phyloP scores from a whole-genome alignment of 1,140 invertebrate species.

The Drosophila sturtevanti region DNA sequence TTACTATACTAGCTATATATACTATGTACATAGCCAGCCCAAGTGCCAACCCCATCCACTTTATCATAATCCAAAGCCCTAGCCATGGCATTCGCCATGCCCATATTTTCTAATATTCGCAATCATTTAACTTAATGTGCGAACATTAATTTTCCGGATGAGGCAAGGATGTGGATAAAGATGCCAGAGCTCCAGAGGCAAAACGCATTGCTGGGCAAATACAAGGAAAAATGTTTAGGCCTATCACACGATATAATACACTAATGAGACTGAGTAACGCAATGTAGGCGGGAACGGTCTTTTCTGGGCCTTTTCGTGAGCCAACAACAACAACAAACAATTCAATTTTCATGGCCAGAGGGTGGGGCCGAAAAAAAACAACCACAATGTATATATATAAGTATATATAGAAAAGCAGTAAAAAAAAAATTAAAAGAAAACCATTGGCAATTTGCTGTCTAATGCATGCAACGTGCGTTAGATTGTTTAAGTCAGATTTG shows the following conservation, averaged over 20 bases:
- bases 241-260: constrained; percentile 74
- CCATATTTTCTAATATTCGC: constrained; percentile 80
- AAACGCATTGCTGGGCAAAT: constrained; percentile 65
- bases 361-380: constrained; percentile 45
- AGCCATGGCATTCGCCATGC: constrained; percentile 43
- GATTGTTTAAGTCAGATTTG: constrained; percentile 63
- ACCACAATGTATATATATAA: no score
- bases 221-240: constrained; percentile 39
- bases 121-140: constrained; percentile 79
- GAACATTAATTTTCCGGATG: constrained; percentile 70
- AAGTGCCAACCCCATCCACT: neutral
- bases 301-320: constrained; percentile 54
- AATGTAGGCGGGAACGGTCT: constrained; percentile 64
- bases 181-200: constrained; percentile 22
- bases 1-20: constrained; percentile 43
- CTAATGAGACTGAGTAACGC: constrained; percentile 75
- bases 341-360: constrained; percentile 71
- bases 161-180: constrained; percentile 29
- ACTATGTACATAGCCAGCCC: neutral
- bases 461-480: constrained; percentile 76
- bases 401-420: no score
- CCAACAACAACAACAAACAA: constrained; percentile 77
- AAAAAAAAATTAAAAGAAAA: constrained; percentile 39
- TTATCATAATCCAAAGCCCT: neutral
- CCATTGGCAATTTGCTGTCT: constrained; percentile 73